A percentile compares a stretch with the other conserved stretches of the same genome.
Evolutionary conservation across 2,888 invertebrate genomes (phyloP).

Genomic region (Tipula helvola): DNA sequence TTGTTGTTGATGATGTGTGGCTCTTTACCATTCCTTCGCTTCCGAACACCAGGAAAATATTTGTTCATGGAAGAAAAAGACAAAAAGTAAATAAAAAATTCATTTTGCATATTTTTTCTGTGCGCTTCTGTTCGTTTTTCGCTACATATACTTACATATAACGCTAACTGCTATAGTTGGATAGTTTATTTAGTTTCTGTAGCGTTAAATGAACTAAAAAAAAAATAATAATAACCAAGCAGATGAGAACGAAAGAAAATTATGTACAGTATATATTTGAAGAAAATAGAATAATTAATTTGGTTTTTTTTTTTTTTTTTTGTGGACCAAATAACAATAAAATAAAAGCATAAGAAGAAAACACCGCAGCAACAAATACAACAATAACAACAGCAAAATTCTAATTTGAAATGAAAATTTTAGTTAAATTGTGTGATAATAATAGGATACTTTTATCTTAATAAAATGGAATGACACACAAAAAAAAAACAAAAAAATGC

Average conservation of each 20-base stretch:
- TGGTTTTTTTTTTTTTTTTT: not conserved
- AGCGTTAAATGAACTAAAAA: not conserved
- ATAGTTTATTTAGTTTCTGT: not conserved
- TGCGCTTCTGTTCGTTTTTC: not conserved
- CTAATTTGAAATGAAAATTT: slow-evolving; percentile 4
- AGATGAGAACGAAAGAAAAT: not conserved
- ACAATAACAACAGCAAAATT: not conserved
- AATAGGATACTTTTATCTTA: not conserved
- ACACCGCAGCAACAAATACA: not conserved
- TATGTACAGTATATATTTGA: not conserved
- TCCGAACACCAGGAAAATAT: not conserved
- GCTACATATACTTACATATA: not conserved
- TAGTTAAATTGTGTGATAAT: slow-evolving; percentile 4
- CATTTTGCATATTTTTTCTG: not conserved
- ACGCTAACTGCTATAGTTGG: not conserved
- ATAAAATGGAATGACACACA: not conserved
- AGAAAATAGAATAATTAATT: slow-evolving; percentile 4
- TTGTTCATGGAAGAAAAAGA: not conserved
- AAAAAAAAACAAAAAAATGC: no score
- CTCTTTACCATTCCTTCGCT: not conserved
- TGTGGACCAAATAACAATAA: not conserved
- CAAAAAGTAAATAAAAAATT: not conserved
- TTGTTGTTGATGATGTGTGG: not conserved
- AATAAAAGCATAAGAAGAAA: not conserved
- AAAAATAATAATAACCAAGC: not conserved